Base-by-base conservation (phyloP, 2,888 invertebrate genomes). In the Diaphora mendica region DNA sequence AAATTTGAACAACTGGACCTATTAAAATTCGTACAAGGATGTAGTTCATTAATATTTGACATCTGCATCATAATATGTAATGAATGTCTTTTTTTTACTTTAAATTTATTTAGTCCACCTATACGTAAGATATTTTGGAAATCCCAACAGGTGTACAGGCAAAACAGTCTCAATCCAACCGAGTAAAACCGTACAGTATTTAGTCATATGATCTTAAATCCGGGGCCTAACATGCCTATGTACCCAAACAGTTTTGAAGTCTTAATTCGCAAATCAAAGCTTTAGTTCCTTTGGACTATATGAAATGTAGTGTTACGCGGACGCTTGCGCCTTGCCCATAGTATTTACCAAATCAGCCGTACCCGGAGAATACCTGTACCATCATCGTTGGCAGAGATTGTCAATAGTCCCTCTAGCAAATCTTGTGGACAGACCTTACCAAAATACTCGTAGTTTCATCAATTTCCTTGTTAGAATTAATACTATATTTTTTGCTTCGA, bases 1-100 rank as follows among this genome's bases (percentile, higher is more conserved):
- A 65, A 70, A 65, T 70, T 75, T 70, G 48, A 70, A 68, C 42
- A 77, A 80, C 67, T 80, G 64, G 78, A 70, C 35, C 78, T 84
- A 84, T 71, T 82, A 67, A 82, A 77, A 75, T 59, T 73, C 33
- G 64, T 55, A 80, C 80, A 82, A 81, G 81, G 82, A 79, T 81
- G 74, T 79, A 39, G 42, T 72, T 26, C 48, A 44, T 42, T 72
- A 62, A 17, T 39, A 44, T 67, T 23, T 69, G 68, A 68, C 72
- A 72, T 33, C 33, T 73, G 64, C 55, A 48, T 30, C 62, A 72
- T 64, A 30, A 66, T 42, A 39, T 62, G 51, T 23, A 64, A 23
- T 33, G 3, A 33, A n/a, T 33, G 26, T 17, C 23, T 64, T 55
- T 64, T 65, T 55, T 55, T 1, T 42, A 65, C 15, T 26, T n/a